Evolutionary conservation across 2,888 invertebrate genomes (phyloP).

Genomic region (Ormyrus pomaceus): DNA sequence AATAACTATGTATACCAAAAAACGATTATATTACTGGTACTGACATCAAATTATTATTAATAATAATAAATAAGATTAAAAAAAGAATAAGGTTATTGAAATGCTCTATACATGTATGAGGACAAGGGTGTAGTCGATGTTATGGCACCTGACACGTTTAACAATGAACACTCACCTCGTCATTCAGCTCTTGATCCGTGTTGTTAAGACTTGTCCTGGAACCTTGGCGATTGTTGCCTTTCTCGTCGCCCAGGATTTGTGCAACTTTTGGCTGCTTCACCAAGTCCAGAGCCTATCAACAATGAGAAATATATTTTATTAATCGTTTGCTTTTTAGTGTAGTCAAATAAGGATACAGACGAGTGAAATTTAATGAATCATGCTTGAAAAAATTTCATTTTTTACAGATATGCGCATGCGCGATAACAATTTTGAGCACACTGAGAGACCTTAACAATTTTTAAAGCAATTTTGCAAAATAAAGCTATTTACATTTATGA

Average conservation of each 20-base stretch:
- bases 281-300: slow-evolving; percentile 88
- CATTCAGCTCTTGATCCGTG: slow-evolving; percentile 83
- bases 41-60: slow-evolving; percentile 45
- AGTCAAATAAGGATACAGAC: slow-evolving; percentile 45
- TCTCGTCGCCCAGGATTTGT: slow-evolving; percentile 82
- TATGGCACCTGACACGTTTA: slow-evolving; percentile 6
- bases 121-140: slow-evolving; percentile 17
- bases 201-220: slow-evolving; percentile 84
- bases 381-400: slow-evolving; percentile 11
- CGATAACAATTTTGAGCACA: not conserved
- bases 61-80: slow-evolving; percentile 47
- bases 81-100: slow-evolving; percentile 45
- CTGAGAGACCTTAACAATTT: too few relatives aligned
- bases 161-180: slow-evolving; percentile 82
- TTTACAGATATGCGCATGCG: slow-evolving; percentile 40
- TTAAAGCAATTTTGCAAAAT: too few relatives aligned
- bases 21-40: slow-evolving; percentile 53
- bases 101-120: slow-evolving; percentile 47
- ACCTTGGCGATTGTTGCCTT: slow-evolving; percentile 82
- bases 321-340: not conserved
- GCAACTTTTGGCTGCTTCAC: slow-evolving; percentile 93
- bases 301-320: slow-evolving; percentile 32
- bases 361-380: slow-evolving; percentile 45
- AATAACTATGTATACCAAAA: slow-evolving; percentile 51
- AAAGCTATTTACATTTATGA: too few relatives aligned